These are phyloP conservation scores for Xerus rutilus DNA, from an alignment of 2,797 vertebrate species.

Conservation along the genomic window DNA sequence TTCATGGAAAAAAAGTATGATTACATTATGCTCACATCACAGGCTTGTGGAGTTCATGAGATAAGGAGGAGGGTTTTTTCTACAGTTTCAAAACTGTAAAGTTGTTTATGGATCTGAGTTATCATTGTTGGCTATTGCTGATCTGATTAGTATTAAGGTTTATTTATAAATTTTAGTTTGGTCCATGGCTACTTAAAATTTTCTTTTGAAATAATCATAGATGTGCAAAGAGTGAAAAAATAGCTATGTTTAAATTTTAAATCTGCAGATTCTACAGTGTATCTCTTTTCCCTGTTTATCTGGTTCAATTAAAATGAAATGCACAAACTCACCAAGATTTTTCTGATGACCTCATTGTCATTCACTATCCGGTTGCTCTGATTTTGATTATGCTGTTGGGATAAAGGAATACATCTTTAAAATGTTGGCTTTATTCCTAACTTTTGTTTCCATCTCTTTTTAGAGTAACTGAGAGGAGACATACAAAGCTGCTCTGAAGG, in stretches of 20 bases:
- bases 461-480: slow-evolving; percentile 94
- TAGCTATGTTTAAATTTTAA: background rate
- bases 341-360: background rate
- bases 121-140: background rate
- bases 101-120: background rate
- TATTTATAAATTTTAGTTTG: background rate
- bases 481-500: slow-evolving; percentile 90
- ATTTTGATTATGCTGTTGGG: background rate
- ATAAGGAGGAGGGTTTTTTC: background rate
- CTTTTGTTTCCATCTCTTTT: slow-evolving; percentile 66
- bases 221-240: background rate
- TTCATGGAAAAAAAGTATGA: background rate
- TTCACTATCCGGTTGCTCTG: background rate
- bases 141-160: background rate
- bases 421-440: background rate
- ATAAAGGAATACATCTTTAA: background rate
- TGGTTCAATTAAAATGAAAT: background rate
- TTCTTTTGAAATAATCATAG: background rate
- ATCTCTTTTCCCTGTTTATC: background rate
- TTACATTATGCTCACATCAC: background rate
- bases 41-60: background rate
- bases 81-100: background rate
- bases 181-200: background rate
- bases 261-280: background rate
- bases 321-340: background rate